phyloP scores from a whole-genome alignment of 2,113 vertebrate genomes.

The Prietella phreatophila region DNA sequence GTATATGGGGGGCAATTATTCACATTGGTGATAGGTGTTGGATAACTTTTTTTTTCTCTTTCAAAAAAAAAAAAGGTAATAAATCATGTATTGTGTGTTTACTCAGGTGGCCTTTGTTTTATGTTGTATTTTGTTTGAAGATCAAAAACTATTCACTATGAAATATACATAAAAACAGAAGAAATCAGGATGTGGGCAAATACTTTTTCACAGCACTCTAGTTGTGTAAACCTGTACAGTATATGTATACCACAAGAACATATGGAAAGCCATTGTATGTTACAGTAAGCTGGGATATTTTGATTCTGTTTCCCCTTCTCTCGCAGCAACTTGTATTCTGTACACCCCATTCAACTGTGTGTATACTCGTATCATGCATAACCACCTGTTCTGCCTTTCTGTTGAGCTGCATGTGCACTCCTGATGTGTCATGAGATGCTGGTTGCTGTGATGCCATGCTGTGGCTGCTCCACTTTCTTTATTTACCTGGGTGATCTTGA shows the following conservation, averaged over 20 bases:
- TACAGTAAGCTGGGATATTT: neutral
- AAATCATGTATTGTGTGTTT: no score
- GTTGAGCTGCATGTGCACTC: neutral
- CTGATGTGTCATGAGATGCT: neutral
- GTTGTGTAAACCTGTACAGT: neutral
- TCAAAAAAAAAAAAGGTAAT: no score
- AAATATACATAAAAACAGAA: no score
- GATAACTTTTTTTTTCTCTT: no score
- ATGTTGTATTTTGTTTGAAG: no score
- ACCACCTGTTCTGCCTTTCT: neutral
- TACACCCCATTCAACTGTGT: neutral
- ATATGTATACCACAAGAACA: neutral
- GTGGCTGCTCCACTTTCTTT: neutral
- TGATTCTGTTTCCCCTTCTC: neutral
- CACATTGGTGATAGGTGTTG: no score
- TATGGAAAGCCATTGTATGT: neutral
- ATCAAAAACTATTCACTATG: no score
- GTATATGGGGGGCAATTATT: no score
- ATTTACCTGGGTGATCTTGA: neutral
- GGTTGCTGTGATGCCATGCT: constrained; percentile 5
- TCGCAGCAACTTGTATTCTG: neutral
- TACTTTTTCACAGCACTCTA: no score
- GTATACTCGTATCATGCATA: neutral
- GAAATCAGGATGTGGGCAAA: no score
- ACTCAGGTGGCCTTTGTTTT: no score